Evolutionary conservation across 1,140 invertebrate species (phyloP), one percentile per base, ranked within the genome.

Genomic region (Matsumurasca onukii): DNA sequence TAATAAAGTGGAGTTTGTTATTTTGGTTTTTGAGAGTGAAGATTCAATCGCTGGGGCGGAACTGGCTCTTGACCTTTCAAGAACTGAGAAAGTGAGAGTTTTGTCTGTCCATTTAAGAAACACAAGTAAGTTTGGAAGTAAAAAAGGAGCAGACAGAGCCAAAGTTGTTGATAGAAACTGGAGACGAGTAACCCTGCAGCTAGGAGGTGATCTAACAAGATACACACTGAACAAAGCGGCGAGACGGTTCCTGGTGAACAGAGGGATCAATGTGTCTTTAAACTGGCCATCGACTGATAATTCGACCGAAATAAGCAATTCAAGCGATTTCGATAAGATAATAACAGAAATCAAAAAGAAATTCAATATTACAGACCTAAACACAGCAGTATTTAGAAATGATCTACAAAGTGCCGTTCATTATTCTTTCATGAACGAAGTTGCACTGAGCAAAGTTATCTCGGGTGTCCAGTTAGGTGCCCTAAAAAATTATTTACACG

Each of bases 331-430:
- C 48, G n/a, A 24, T 55, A 61, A 9, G 69, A 5, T 70, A 69
- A 67, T 24, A 70, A 57, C 67, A 81, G 34, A 66, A 76, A 66
- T 77, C 20, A 75, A 59, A 67, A 62, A 71, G 29, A 74, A 69
- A 76, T 75, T 51, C 39, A 73, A 79, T 34, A 63, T 29, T 1
- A 78, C 77, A 72, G 69, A 76, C 69, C 76, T 79, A 51, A 61
- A 72, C 15, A 86, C 89, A 75, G 74, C 80, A 13, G 81, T 95
- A 0, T 94, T 90, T 77, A 91, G 95, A 80, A 83, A 87, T 64
- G 95, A 98, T 79, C 78, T 98, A 55, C 93, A 97, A 79, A 91
- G 88, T 76, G 89, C 92, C 0, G 74, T 98, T 13, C 84, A 86
- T 73, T 93, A 91, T 76, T 88, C 89, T 15, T 82, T 98, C 3